Percentiles rank a stretch among this genome's conserved stretches.
These are phyloP conservation scores for Cynopterus brachyotis DNA, from an alignment of 2,113 vertebrate genomes.

Conservation along the genomic window DNA sequence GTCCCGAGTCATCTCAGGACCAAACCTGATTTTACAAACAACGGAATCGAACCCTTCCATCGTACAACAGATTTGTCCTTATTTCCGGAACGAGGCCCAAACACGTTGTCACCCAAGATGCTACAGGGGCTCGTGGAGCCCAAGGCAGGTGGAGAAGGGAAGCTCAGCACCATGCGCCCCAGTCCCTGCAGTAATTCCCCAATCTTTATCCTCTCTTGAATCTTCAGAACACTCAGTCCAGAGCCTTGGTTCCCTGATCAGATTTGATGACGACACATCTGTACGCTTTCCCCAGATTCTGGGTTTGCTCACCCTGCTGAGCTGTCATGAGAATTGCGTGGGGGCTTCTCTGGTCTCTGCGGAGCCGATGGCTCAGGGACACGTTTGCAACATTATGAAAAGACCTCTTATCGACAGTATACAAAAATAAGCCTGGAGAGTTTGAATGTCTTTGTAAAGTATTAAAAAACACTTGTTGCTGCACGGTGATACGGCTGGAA, in stretches of 20 bases:
- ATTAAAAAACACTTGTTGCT: too few relatives aligned
- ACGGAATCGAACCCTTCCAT: background rate
- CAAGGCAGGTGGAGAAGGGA: too few relatives aligned
- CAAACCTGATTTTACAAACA: background rate
- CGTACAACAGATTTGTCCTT: background rate
- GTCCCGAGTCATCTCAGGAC: background rate
- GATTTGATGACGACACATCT: background rate
- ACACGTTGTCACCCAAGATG: rapidly evolving
- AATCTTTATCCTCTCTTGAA: background rate
- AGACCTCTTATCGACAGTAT: background rate
- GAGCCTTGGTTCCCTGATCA: background rate
- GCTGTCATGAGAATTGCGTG: rapidly evolving
- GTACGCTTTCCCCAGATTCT: background rate
- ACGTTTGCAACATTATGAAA: background rate
- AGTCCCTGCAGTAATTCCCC: background rate
- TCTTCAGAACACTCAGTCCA: background rate
- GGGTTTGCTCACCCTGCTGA: background rate
- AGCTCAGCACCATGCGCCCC: background rate
- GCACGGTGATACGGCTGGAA: background rate
- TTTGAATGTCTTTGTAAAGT: background rate
- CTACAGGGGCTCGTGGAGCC: rapidly evolving
- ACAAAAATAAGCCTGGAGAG: background rate
- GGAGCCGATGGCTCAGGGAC: background rate
- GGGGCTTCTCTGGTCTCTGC: background rate
- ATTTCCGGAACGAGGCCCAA: background rate